Percentiles rank a stretch among this genome's conserved stretches.
Conservation (phyloP, 1,140 invertebrate genomes). For the Lucilia cuprina region DNA sequence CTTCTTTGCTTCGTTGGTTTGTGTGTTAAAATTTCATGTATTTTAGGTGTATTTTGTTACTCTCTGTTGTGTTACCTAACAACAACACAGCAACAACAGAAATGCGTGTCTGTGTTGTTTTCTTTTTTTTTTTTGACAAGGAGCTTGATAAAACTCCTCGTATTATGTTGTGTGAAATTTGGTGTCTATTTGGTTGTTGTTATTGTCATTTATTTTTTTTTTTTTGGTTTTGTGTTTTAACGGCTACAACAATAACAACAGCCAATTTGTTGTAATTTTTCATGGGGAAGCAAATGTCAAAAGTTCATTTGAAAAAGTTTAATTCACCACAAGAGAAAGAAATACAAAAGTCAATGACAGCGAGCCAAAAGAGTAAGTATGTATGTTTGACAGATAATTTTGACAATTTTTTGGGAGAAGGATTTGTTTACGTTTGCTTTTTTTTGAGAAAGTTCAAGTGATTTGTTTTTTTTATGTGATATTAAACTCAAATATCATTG, state of each 20-base stretch:
- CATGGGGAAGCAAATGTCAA: neutral
- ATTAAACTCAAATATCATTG: too few species aligned
- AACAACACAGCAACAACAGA: neutral
- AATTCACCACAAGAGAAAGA: neutral
- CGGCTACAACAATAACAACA: too few species aligned
- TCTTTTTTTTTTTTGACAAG: neutral
- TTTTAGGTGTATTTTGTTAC: neutral
- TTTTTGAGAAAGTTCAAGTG: too few species aligned
- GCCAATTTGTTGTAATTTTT: neutral
- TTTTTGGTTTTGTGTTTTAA: neutral
- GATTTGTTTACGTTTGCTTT: too few species aligned
- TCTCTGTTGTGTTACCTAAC: neutral
- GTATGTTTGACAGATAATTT: too few species aligned
- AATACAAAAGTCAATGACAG: neutral
- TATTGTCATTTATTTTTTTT: too few species aligned
- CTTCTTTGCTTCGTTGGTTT: neutral
- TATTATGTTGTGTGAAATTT: conserved; percentile 25
- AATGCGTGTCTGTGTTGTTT: neutral
- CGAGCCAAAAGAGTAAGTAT: too few species aligned
- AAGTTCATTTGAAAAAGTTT: neutral
- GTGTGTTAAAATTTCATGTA: neutral
- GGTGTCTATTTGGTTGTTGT: neutral
- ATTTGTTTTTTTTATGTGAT: too few species aligned
- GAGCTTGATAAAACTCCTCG: neutral
- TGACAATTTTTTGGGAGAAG: too few species aligned